phyloP scores from a whole-genome alignment of 2,888 invertebrate species.

The Mantis religiosa region DNA sequence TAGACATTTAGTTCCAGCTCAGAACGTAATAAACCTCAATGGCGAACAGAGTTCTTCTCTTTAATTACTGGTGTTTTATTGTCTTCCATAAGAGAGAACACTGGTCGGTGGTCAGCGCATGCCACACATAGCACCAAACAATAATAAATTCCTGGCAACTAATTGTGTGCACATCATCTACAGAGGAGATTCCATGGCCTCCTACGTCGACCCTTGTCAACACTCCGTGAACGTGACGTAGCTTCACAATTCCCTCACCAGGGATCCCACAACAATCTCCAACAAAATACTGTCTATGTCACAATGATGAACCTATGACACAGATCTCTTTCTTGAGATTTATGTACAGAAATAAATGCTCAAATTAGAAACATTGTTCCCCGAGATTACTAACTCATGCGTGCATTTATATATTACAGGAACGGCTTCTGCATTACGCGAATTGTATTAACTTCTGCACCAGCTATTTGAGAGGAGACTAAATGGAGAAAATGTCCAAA shows the following conservation, averaged over 20 bases:
- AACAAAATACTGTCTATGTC: not conserved
- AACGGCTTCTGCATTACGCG: too few relatives aligned
- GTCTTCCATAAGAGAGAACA: not conserved
- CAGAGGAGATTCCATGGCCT: not conserved
- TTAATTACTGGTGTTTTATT: not conserved
- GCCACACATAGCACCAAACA: not conserved
- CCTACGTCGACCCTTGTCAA: not conserved
- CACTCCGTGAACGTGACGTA: not conserved
- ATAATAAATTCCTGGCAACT: not conserved
- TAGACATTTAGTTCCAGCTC: too few relatives aligned
- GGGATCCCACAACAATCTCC: not conserved
- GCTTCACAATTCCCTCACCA: not conserved
- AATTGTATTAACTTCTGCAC: too few relatives aligned
- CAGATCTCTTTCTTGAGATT: too few relatives aligned
- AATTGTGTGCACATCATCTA: not conserved
- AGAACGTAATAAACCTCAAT: too few relatives aligned
- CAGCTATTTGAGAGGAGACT: too few relatives aligned
- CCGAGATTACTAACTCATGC: too few relatives aligned
- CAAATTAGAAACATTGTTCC: too few relatives aligned
- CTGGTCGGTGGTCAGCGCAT: not conserved
- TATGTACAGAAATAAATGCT: too few relatives aligned
- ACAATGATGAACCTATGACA: not conserved
- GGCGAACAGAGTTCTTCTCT: not conserved
- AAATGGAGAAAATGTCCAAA: too few relatives aligned
- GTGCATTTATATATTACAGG: too few relatives aligned